These are phyloP conservation scores for Physocephala rufipes DNA, from an alignment of 2,888 invertebrate genomes.

Conservation along the genomic window DNA sequence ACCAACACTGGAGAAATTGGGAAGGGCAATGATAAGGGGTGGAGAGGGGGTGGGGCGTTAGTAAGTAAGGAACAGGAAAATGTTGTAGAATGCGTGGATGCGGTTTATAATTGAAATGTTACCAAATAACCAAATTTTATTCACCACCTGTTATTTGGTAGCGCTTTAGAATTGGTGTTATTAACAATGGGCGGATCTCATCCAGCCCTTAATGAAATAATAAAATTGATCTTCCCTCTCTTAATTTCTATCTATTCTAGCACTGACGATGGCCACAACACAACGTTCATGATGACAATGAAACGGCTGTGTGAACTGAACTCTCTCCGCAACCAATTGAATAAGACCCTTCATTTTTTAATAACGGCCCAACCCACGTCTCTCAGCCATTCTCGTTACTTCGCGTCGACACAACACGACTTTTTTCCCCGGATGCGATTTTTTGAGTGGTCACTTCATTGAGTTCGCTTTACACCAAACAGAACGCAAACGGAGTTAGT, in stretches of 20 bases:
- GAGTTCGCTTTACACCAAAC: slow-evolving; percentile 12
- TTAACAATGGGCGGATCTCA: not conserved
- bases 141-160: not conserved
- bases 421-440: not conserved
- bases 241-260: not conserved
- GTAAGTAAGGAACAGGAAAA: not conserved
- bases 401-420: not conserved
- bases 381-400: not conserved
- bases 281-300: too few species aligned
- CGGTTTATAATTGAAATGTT: not conserved
- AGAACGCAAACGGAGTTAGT: slow-evolving; percentile 37
- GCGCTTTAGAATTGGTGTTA: not conserved
- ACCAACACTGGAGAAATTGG: not conserved
- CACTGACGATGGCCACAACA: too few species aligned
- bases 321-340: slow-evolving; percentile 22
- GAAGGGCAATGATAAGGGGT: not conserved
- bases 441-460: slow-evolving; percentile 19
- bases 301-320: not conserved
- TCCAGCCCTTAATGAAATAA: not conserved
- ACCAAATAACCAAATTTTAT: not conserved
- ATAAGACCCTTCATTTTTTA: not conserved
- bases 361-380: slow-evolving; percentile 8
- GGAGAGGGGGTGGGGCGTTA: not conserved
- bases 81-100: not conserved
- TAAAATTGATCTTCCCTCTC: too few species aligned